These are phyloP conservation scores for Rhinolophus sinicus DNA, from an alignment of 2,113 vertebrate species.

Conservation along the genomic window DNA sequence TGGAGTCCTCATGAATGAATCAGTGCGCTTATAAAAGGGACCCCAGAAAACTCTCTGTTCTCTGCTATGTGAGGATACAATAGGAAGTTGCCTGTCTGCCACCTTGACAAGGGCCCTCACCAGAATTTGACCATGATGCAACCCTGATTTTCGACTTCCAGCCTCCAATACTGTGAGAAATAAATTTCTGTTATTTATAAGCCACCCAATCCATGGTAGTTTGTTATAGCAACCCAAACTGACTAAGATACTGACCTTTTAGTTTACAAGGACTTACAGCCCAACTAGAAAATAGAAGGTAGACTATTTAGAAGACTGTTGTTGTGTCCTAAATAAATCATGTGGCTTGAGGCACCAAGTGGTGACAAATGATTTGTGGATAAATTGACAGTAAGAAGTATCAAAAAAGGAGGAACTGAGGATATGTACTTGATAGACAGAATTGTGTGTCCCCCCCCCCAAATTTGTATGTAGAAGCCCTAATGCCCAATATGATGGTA, in stretches of 20 bases:
- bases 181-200: background rate
- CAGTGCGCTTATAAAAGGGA: background rate
- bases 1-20: background rate
- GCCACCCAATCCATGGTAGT: background rate
- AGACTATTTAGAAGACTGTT: background rate
- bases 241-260: background rate
- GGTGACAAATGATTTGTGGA: background rate
- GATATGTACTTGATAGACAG: background rate
- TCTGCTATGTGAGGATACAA: background rate
- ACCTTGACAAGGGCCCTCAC: background rate
- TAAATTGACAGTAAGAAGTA: background rate
- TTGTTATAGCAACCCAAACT: background rate
- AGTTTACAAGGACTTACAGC: background rate
- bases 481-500: too few relatives aligned
- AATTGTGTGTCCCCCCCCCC: rapidly evolving
- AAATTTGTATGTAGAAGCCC: background rate
- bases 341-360: background rate
- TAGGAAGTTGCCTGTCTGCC: background rate
- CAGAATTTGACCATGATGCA: background rate
- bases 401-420: background rate
- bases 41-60: background rate
- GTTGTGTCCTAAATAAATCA: background rate
- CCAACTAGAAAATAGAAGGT: background rate
- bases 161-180: background rate
- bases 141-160: background rate